phyloP scores from a whole-genome alignment of 1,140 invertebrate genomes.

The Hylaeus volcanicus region DNA sequence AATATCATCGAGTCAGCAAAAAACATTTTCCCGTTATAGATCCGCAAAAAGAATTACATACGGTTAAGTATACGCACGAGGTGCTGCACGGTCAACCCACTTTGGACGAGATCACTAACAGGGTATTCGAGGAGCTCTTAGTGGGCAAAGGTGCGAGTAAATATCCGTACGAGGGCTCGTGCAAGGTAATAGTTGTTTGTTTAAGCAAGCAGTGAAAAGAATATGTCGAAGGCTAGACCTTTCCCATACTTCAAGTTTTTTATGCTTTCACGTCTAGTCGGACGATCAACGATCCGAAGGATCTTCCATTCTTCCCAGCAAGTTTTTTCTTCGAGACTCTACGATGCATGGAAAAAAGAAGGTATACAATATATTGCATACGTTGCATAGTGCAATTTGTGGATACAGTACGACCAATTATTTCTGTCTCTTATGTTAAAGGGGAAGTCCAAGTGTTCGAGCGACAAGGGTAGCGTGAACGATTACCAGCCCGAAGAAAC shows the following conservation, averaged over 20 bases:
- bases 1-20: background rate
- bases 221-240: background rate
- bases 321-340: constrained; percentile 85
- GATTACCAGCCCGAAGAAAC: constrained; percentile 73
- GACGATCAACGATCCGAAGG: constrained; percentile 88
- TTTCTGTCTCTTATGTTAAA: constrained; percentile 28
- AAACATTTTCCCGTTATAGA: constrained; percentile 53
- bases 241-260: constrained; percentile 23
- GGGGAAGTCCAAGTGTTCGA: constrained; percentile 74
- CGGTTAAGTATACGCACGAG: constrained; percentile 68
- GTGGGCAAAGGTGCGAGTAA: constrained; percentile 82
- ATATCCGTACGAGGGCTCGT: constrained; percentile 81
- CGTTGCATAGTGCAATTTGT: background rate
- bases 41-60: constrained; percentile 57
- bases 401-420: no score
- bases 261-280: constrained; percentile 78
- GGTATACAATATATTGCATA: constrained; percentile 50
- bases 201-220: constrained; percentile 23
- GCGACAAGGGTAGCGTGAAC: constrained; percentile 72
- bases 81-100: constrained; percentile 78
- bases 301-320: constrained; percentile 86
- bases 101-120: constrained; percentile 91
- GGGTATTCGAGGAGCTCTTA: constrained; percentile 90
- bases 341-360: constrained; percentile 79
- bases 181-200: constrained; percentile 80